Base-by-base conservation (phyloP, 2,113 vertebrate genomes). In the Lampris incognitus region DNA sequence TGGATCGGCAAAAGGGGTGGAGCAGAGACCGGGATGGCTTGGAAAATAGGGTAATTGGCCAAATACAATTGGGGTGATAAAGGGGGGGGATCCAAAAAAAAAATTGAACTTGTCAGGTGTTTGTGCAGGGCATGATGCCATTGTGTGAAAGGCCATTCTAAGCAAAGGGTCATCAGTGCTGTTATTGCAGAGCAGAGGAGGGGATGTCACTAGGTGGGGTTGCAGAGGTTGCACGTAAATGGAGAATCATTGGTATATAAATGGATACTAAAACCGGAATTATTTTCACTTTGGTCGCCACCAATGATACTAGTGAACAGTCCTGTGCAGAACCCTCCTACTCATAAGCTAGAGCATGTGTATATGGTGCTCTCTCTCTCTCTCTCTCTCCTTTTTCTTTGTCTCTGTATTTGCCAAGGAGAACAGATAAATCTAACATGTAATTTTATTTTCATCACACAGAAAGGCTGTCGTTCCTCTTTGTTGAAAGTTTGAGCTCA, bases 61-160 rank as follows among this genome's bases (percentile, higher is more conserved):
- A 24, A 24, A 24, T 24, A 24, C 24, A 24, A 24, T 24, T 24
- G 24, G 24, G 24, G 24, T 24, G 24, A 24, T 24, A 24, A 24
- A 24, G 24, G 24, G 24, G 24, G 24, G 24, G 24, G 24, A 0
- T 24, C 24, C 24, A 24, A 24, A 24, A 13, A 60, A 5, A 68
- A 74, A 5, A 48, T 37, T 41, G 60, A 72, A 66, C 63, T 74
- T 72, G 70, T 81, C 77, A 57, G 54, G 72, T 74, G 68, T 69
- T 78, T 63, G 56, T 78, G 7, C 11, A 84, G 66, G 61, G 64
- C 58, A 74, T 56, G 9, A 41, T 61, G 69, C 56, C 39, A 70
- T 63, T 44, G 44, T 3, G 1, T 83, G 56, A 66, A 38, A 69
- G 66, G 62, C 55, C 46, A 49, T 78, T 78, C 13, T 66, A 38